Base-by-base conservation (phyloP, 2,113 vertebrate genomes). In the Daubentonia madagascariensis region DNA sequence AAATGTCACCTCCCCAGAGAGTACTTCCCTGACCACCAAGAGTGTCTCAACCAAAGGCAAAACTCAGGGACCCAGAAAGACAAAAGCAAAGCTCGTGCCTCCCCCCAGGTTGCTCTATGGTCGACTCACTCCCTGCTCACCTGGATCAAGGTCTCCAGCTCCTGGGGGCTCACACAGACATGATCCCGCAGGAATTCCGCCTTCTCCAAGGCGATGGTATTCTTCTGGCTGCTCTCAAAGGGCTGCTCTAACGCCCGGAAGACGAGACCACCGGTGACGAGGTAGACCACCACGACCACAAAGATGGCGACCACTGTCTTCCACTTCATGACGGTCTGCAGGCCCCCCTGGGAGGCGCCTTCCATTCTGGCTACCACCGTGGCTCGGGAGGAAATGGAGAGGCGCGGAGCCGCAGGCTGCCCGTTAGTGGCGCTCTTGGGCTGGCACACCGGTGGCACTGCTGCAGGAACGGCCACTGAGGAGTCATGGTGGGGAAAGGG, bases 281-380 rank as follows among this genome's bases (percentile, higher is more conserved):
- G 98, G 98, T 99, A 99, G 96, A 99, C 98, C 50, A 99, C 99
- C 59, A 99, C 99, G 95, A 99, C 99, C 0, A 99, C 98, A 48
- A 99, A 99, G 98, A 99, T 99, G 0, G 99, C 99, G 86, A 99
- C 98, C 96, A 99, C 99, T 0, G 99, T 99, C 97, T 99, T 99
- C 99, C 99, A 99, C 98, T 99, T 99, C 99, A 99, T 99, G 97
- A 99, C 99, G 0, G 99, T 99, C 93, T 99, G 99, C 61, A 99
- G 99, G 22, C 98, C 98, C 9, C 98, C 98, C 5, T 99, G 98
- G 28, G 98, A 98, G 96, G 99, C 98, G 6, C 99, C 89, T 97
- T 99, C 99, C 99, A 99, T 99, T 90, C 99, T 99, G 95, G 99
- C 99, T 94, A 99, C 98, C 67, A 99, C 98, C 17, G 99, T 99